These are phyloP conservation scores for Bombyx mori DNA, from an alignment of 1,140 invertebrate species.

Conservation along the genomic window ASM3026992v2 NC_085112.1:6592501-6593000, in stretches of 20 bases:
- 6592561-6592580: constrained; percentile 24
- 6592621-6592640: too few relatives aligned
- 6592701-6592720: too few relatives aligned
- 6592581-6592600: constrained; percentile 17
- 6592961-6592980: constrained; percentile 36
- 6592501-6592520: constrained; percentile 24
- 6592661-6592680: too few relatives aligned
- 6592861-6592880: background rate
- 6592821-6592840: too few relatives aligned
- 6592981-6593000: constrained; percentile 40
- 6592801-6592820: too few relatives aligned
- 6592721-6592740: background rate
- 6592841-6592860: background rate
- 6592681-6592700: too few relatives aligned
- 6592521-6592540: constrained; percentile 26
- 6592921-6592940: constrained; percentile 1
- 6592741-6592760: background rate
- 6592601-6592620: too few relatives aligned
- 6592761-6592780: background rate
- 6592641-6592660: too few relatives aligned
- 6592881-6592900: background rate
- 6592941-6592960: constrained; percentile 3
- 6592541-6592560: constrained; percentile 20
- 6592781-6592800: too few relatives aligned
- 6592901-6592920: too few relatives aligned